A percentile compares a stretch with the other conserved stretches of the same genome.
Conservation (phyloP, 2,888 invertebrate genomes). For the Dynastes hyllus region DNA sequence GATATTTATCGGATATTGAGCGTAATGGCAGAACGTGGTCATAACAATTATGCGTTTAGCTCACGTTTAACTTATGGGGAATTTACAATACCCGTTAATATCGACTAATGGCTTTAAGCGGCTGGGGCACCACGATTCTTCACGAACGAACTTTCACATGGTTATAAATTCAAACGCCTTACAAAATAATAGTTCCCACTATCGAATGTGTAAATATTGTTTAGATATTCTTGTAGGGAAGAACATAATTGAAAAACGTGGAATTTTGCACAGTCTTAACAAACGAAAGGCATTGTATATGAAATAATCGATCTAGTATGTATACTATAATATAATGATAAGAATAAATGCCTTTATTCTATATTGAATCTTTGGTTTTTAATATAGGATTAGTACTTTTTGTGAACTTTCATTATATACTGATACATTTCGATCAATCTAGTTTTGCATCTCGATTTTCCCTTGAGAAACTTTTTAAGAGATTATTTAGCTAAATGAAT, state of each 20-base stretch:
- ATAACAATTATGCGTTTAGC: constrained; percentile 50
- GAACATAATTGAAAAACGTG: background rate
- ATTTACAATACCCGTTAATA: constrained; percentile 39
- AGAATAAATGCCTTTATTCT: no score
- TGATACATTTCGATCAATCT: no score
- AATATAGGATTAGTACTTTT: no score
- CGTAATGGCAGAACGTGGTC: constrained; percentile 50
- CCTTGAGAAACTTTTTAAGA: no score
- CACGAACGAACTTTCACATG: constrained; percentile 32
- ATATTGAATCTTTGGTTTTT: no score
- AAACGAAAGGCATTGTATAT: no score
- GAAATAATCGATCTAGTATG: no score
- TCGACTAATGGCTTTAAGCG: constrained; percentile 36
- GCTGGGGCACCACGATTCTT: constrained; percentile 16
- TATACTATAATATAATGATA: no score
- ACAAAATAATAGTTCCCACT: background rate
- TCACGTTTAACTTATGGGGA: constrained; percentile 45
- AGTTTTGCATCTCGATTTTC: no score
- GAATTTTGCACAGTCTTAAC: background rate
- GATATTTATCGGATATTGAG: constrained; percentile 55
- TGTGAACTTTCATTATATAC: no score
- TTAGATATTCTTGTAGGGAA: background rate
- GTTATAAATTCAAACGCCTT: constrained; percentile 13
- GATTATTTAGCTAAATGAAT: no score
- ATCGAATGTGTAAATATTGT: background rate